Conservation (phyloP, 2,113 vertebrate species). For the Fukomys damarensis region DNA sequence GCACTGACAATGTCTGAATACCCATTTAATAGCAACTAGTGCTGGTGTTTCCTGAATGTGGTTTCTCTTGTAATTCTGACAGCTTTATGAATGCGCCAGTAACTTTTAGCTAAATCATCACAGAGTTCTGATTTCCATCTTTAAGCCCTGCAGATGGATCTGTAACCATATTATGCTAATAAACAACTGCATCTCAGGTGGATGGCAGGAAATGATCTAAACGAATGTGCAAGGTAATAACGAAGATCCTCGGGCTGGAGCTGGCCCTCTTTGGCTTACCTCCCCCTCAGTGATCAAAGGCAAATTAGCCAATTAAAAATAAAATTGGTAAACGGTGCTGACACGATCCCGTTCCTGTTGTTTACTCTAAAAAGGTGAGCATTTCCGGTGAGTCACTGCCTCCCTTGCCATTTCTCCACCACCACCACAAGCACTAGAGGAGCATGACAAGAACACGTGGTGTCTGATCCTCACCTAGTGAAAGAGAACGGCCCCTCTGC, state of each 20-base stretch:
- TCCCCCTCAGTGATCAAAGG: slow-evolving; percentile 67
- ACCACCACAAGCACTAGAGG: not conserved
- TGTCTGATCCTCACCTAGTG: not conserved
- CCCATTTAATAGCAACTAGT: slow-evolving; percentile 73
- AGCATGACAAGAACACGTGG: not conserved
- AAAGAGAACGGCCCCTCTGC: not conserved
- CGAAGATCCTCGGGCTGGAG: slow-evolving; percentile 26
- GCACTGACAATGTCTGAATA: slow-evolving; percentile 70
- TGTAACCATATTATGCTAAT: slow-evolving; percentile 79
- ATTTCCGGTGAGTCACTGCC: slow-evolving; percentile 47
- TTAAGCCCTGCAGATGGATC: slow-evolving; percentile 77
- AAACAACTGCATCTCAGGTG: slow-evolving; percentile 81
- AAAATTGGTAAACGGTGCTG: slow-evolving; percentile 71
- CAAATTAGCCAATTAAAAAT: slow-evolving; percentile 74
- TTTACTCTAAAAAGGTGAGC: slow-evolving; percentile 70
- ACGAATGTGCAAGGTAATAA: slow-evolving; percentile 61
- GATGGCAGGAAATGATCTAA: slow-evolving; percentile 66
- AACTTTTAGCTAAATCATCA: slow-evolving; percentile 84
- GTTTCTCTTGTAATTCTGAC: slow-evolving; percentile 80
- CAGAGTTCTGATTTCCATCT: slow-evolving; percentile 81
- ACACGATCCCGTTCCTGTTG: slow-evolving; percentile 73
- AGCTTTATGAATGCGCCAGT: slow-evolving; percentile 80
- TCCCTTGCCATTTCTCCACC: not conserved
- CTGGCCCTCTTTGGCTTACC: slow-evolving; percentile 65
- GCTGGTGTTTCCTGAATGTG: slow-evolving; percentile 76